Percentiles rank a stretch among this genome's conserved stretches.
Conservation (phyloP, 30 jellyfish, hydroid and myxozoan species). For the Aurelia aurita region DNA sequence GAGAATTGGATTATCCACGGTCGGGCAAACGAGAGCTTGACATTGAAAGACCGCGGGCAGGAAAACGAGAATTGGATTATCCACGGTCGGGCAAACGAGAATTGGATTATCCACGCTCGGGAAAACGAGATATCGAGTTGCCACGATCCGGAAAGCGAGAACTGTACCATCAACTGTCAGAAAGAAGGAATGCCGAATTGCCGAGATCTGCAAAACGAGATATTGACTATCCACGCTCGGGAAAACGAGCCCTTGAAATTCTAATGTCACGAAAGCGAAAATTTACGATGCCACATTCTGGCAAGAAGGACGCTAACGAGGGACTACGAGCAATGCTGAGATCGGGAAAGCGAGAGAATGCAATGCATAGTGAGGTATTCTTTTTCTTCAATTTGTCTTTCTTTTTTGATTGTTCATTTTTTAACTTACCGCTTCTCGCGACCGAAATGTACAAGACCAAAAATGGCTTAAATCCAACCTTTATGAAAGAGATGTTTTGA, state of each 20-base stretch:
- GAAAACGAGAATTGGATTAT: constrained; percentile 19
- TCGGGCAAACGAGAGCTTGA: constrained; percentile 44
- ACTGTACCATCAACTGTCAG: background rate
- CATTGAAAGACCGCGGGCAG: constrained; percentile 4
- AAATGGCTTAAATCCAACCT: no score
- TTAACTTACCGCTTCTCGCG: no score
- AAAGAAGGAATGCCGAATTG: background rate
- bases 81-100: constrained; percentile 39
- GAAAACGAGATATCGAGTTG: background rate
- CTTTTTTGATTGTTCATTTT: no score
- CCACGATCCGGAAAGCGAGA: constrained; percentile 63
- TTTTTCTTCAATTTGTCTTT: no score
- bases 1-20: constrained; percentile 33
- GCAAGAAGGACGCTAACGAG: background rate
- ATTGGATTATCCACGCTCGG: constrained; percentile 5
- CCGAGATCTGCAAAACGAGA: constrained; percentile 18
- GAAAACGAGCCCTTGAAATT: constrained; percentile 5
- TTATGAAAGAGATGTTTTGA: no score
- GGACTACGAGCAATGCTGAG: background rate
- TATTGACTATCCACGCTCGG: constrained; percentile 9
- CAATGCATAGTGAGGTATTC: background rate
- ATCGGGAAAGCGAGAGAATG: constrained; percentile 3
- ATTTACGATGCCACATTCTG: constrained; percentile 3
- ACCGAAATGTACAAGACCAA: no score
- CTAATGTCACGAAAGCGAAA: constrained; percentile 14